Base-by-base conservation (phyloP, 1,140 invertebrate species). In the Pseudachorutes palmiensis region DNA sequence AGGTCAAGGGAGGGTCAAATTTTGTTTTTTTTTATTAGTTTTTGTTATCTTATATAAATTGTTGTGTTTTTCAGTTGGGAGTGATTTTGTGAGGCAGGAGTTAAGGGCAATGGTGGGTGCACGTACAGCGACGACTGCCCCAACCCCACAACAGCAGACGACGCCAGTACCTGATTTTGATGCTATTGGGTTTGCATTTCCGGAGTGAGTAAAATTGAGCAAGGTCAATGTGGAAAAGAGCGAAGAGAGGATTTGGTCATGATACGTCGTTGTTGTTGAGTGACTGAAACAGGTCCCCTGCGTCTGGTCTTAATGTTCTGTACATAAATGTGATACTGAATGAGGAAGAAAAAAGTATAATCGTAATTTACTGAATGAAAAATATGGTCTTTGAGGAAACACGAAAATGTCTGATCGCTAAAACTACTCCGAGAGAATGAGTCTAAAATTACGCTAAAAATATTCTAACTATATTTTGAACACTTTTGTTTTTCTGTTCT, bases 51-150 rank as follows among this genome's bases (percentile, higher is more conserved):
- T n/a, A n/a, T n/a, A n/a, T n/a, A n/a, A 22, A 22, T 33, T 62
- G 22, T 22, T 48, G 26, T 31, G 60, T 65, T 31, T 64, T 68
- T 28, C 60, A 62, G 65, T 63, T 68, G 36, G 36, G 36, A 63
- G 36, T 32, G 90, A 94, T 78, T 92, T 88, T 79, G 91, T 94
- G 68, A 84, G 90, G 75, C 90, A 94, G 82, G 91, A 93, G 79
- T 81, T 94, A 72, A 83, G 91, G 74, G 90, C 89, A 24, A 86
- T 90, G 66, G 90, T 94, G 66, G 90, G 88, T 70, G 89, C 87
- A 32, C 82, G 91, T 74, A 88, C 87, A 9, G 32, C 32, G 55
- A 19, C 85, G 86, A 69, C 83, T 84, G 68, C 78, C 78, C 24
- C 72, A 75, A 48, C 74, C 68, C 32, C 61, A 65, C 45, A 65